These are phyloP conservation scores for Moxostoma hubbsi DNA, from an alignment of 2,797 vertebrate species.

Conservation along the genomic window DNA sequence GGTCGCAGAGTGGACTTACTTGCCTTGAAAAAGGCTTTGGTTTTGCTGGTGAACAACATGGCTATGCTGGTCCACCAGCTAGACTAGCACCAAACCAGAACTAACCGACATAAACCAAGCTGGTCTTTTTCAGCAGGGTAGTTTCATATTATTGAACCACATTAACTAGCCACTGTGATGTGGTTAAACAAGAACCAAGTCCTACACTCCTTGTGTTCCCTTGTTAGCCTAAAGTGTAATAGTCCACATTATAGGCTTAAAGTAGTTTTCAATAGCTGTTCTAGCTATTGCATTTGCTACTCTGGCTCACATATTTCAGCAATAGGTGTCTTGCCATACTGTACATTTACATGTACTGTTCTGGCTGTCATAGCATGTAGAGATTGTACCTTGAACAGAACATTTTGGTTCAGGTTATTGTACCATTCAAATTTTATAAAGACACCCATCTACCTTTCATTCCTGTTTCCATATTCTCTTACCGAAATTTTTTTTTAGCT, in stretches of 20 bases:
- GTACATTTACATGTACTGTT: too few species aligned
- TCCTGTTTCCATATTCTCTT: not conserved
- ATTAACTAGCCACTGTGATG: not conserved
- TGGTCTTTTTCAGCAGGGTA: not conserved
- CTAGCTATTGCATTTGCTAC: not conserved
- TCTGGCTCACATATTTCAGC: not conserved
- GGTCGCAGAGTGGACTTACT: too few species aligned
- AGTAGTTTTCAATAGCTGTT: slow-evolving; percentile 16
- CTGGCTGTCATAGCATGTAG: slow-evolving; percentile 5
- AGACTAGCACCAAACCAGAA: too few species aligned
- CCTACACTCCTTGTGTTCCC: not conserved
- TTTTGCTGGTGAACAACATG: too few species aligned
- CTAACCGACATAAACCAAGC: too few species aligned
- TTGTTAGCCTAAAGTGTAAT: not conserved
- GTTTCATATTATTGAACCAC: not conserved
- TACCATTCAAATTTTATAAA: not conserved
- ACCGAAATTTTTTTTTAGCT: not conserved
- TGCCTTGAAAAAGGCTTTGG: too few species aligned
- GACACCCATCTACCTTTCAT: not conserved
- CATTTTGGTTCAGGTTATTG: not conserved
- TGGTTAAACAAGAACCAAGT: not conserved
- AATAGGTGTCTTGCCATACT: not conserved
- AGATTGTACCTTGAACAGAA: slow-evolving; percentile 17
- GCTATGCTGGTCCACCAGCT: too few species aligned
- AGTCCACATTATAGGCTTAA: not conserved